Evolutionary conservation across 1,140 invertebrate species (phyloP), one percentile per base, ranked within the genome.

Genomic region (Octopus bimaculoides): DNA sequence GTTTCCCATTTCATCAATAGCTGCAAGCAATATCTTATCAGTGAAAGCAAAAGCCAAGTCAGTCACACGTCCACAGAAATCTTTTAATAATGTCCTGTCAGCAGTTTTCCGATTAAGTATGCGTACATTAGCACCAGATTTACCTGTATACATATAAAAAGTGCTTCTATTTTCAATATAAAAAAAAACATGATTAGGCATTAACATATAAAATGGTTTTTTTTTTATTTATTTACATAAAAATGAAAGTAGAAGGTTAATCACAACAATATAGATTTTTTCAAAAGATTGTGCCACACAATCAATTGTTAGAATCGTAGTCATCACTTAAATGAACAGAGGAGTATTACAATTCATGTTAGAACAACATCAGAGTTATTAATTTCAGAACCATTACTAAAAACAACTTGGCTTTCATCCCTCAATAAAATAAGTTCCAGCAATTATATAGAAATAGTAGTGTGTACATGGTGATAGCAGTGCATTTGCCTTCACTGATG

Each of bases 31-130:
- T 41, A 96, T 93, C 86, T 95, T 93, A 77, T 92, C 91, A 52
- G 92, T 91, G 87, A 96, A 94, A 20, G 97, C 95, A 92, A 98
- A 98, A 9, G 96, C 93, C 41, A 98, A 88, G 90, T 98, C 97
- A 88, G 95, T 93, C 55, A 98, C 94, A 86, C 94, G 91, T 53
- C 95, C 95, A 77, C 92, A 92, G 91, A 96, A 95, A 71, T 95
- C 95, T 89, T 96, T 96, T n/a, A 98, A 93, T 5, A 98, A 90
- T 2, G 93, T 92, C 83, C 96, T 92, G 83, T 95, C 92, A 80
- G 94, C 93, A 9, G 93, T 93, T 79, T 94, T 93, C 80, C 92
- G 91, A 83, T 95, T 94, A 5, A 95, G 93, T 53, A 98, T 93
- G 75, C 96, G 91, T 2, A 97, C 94, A 90, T 95, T 94, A 17